Base-by-base conservation (phyloP, 2,888 invertebrate genomes). In the Apotomis turbidana region DNA sequence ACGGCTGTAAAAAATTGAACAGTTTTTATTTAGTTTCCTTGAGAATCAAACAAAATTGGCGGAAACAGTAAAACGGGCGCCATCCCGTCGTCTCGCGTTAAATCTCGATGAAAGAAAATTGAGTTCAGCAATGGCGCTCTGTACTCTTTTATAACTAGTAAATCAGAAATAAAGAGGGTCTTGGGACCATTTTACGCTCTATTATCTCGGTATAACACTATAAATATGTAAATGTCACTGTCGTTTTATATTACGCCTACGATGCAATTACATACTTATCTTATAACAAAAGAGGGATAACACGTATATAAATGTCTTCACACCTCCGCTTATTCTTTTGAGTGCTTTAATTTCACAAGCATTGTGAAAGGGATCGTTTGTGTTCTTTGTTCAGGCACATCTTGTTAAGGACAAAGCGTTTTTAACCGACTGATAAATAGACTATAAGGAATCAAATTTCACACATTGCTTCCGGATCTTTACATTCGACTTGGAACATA, bases 321-420 rank as follows among this genome's bases (percentile, higher is more conserved):
- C 87, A 85, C 87, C 84, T 86, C 73, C 70, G 46, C 66, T 66
- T 73, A 69, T 76, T 74, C 78, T 75, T 79, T 80, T 71, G 77
- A 75, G 76, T 78, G 78, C 76, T 84, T 88, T 81, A 83, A 86
- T 87, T 85, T 85, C 78, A 83, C 83, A 79, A 77, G 78, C 79
- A 82, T 88, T 87, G 84, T 85, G 79, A 74, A 74, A 74, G 73
- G 75, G 80, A 81, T 83, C 80, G 81, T 84, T 84, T 84, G 84
- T 84, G 80, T 79, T 78, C 73, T 78, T 81, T 77, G 75, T 79
- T 79, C 81, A 81, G 79, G 83, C 81, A 84, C 88, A 91, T 91
- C 91, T 91, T 85, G 89, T 90, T 91, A 90, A 77, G 85, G 81
- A 87, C 85, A 88, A 88, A 86, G 80, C 81, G 74, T 79, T 58